Evolutionary conservation across 2,888 invertebrate genomes (phyloP), one percentile per base, ranked within the genome.

Genomic region (Dolomedes plantarius): DNA sequence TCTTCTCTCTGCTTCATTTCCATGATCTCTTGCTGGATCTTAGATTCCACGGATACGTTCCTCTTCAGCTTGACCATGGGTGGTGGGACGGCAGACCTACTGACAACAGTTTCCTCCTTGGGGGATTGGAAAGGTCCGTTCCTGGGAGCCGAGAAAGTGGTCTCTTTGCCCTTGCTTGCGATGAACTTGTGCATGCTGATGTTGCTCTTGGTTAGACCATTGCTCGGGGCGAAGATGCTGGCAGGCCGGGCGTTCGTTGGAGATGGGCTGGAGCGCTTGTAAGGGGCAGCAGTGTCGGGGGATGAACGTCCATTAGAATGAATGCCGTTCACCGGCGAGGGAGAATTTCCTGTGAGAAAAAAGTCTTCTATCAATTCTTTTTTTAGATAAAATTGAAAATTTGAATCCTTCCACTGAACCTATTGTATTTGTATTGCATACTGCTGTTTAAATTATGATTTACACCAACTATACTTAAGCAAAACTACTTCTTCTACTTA

Each of bases 1-100:
- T 95, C 94, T 90, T 96, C 96, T 78, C 96, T 93, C 88, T 94
- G 94, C 90, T 95, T 95, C 94, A 97, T 95, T 90, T 97, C 97
- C 90, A 94, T 93, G 73, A 97, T 92, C 91, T 97, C 97, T 88
- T 94, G 94, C 90, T 96, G 95, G 89, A 97, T 97, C 91, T 96
- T 96, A 90, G 96, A 95, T 91, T 97, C 96, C 1, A 97, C 96
- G 0, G 96, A 95, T 3, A 96, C 94, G 19, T 96, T 82, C 71
- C 86, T 86, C 41, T 82, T 86, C 19, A 82, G 36, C 29, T 81
- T 72, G 28, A 73, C 64, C 68, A 75, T 71, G 9, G 78, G 13
- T 0, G 79, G 87, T 0, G 76, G 76, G 2, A 71, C 77, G 9
- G n/a, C 73, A n/a, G 75, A 28, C n/a, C 64, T 31, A 27, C 46